Conservation (phyloP, 2,797 vertebrate genomes). For the Molossus molossus region DNA sequence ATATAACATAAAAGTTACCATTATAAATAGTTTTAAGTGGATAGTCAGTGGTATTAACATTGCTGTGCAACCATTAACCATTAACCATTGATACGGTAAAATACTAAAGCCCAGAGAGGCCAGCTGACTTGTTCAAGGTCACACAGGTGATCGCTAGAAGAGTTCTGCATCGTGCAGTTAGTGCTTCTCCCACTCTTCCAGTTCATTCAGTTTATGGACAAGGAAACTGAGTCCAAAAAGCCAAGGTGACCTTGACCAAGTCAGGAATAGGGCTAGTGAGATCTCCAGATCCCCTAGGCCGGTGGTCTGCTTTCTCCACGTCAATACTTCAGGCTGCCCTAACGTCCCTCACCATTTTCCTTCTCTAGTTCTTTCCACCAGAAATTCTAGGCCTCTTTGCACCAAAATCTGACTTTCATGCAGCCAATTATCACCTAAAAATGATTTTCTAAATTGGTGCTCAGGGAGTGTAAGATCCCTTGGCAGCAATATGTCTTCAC, state of each 20-base stretch:
- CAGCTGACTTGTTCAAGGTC: neutral
- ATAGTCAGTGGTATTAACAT: neutral
- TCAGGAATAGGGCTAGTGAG: neutral
- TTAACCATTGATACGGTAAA: neutral
- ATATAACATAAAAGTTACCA: conserved; percentile 28
- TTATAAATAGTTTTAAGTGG: neutral
- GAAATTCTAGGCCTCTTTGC: conserved; percentile 65
- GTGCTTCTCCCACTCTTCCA: neutral
- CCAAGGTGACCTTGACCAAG: neutral
- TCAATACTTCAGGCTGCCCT: neutral
- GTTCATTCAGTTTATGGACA: neutral
- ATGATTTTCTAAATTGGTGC: conserved; percentile 79
- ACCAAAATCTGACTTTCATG: conserved; percentile 73
- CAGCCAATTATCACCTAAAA: conserved; percentile 80
- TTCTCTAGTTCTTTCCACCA: conserved; percentile 45
- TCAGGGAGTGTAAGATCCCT: conserved; percentile 73
- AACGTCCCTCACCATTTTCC: neutral
- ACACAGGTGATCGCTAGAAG: neutral
- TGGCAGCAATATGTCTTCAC: conserved; percentile 83
- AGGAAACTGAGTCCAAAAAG: conserved; percentile 19
- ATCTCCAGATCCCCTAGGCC: neutral
- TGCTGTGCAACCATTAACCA: neutral
- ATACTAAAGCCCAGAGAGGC: neutral
- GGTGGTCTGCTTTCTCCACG: neutral
- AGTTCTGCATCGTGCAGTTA: neutral